Conservation (phyloP, 1,140 invertebrate genomes). For the Aphelenchoides avenae region DNA sequence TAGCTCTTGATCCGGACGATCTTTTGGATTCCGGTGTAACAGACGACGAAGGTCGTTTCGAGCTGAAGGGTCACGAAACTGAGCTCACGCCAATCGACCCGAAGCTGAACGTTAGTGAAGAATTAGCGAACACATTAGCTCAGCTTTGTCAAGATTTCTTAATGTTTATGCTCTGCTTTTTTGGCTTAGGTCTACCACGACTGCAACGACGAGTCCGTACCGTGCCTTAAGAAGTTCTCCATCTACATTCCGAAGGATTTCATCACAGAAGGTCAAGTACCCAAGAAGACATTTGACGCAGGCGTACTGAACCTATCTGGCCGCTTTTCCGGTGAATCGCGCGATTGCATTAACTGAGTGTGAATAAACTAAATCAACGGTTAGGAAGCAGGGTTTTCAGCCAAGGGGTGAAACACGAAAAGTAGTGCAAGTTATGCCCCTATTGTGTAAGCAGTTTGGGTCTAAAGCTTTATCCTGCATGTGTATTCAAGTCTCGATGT, state of each 20-base stretch:
- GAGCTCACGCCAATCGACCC: conserved; percentile 52
- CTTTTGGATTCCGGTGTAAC: conserved; percentile 46
- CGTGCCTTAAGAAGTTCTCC: conserved; percentile 45
- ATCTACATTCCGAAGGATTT: conserved; percentile 50
- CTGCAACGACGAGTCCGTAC: conserved; percentile 33
- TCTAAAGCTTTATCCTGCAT: no score
- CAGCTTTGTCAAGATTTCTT: conserved; percentile 11
- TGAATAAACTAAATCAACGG: no score
- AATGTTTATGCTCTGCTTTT: no score
- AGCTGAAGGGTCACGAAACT: conserved; percentile 47
- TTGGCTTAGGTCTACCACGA: no score
- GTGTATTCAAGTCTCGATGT: no score
- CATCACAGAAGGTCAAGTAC: conserved; percentile 35
- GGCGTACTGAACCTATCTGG: conserved; percentile 48
- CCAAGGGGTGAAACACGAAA: no score
- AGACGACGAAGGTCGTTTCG: conserved; percentile 45
- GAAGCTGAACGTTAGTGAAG: conserved; percentile 48
- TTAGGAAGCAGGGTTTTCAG: no score
- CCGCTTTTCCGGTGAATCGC: conserved; percentile 42
- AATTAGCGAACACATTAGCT: no score
- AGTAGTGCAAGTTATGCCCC: no score
- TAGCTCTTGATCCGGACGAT: conserved; percentile 43
- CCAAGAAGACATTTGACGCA: conserved; percentile 47
- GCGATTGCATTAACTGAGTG: conserved; percentile 51
- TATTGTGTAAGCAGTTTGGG: no score